phyloP scores from a whole-genome alignment of 2,888 invertebrate genomes.

The Pseudanteris insignis region DNA sequence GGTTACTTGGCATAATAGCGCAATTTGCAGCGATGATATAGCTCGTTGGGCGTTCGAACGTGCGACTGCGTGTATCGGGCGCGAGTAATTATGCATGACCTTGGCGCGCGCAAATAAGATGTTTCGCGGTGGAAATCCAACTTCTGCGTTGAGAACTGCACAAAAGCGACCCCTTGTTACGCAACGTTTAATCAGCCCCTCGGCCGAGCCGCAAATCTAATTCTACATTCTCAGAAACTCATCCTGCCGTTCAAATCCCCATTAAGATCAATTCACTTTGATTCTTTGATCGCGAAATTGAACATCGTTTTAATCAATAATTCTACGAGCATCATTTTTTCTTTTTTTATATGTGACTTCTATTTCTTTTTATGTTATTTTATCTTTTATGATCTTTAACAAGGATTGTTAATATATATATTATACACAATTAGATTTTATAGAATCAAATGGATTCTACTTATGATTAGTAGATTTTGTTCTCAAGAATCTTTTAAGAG shows the following conservation, averaged over 20 bases:
- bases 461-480: background rate
- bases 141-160: constrained; percentile 10
- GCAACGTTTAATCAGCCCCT: constrained; percentile 27
- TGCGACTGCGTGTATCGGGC: constrained; percentile 17
- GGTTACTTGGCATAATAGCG: constrained; percentile 16
- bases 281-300: constrained; percentile 13
- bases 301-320: background rate
- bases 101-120: constrained; percentile 12
- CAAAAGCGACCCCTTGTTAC: constrained; percentile 28
- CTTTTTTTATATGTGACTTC: too few species aligned
- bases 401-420: too few species aligned
- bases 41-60: constrained; percentile 3
- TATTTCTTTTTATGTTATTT: too few species aligned
- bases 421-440: background rate
- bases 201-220: constrained; percentile 33
- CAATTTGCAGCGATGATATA: constrained; percentile 17
- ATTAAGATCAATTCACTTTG: constrained; percentile 17
- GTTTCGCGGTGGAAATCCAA: constrained; percentile 11
- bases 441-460: background rate
- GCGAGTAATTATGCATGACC: constrained; percentile 25
- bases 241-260: constrained; percentile 29
- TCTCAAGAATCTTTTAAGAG: too few species aligned
- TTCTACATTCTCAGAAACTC: constrained; percentile 38
- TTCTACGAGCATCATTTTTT: too few species aligned
- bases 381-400: too few species aligned